Percentiles rank a stretch among this genome's conserved stretches.
These are phyloP conservation scores for Acanthurus tractus DNA, from an alignment of 2,797 vertebrate genomes.

Conservation along the genomic window DNA sequence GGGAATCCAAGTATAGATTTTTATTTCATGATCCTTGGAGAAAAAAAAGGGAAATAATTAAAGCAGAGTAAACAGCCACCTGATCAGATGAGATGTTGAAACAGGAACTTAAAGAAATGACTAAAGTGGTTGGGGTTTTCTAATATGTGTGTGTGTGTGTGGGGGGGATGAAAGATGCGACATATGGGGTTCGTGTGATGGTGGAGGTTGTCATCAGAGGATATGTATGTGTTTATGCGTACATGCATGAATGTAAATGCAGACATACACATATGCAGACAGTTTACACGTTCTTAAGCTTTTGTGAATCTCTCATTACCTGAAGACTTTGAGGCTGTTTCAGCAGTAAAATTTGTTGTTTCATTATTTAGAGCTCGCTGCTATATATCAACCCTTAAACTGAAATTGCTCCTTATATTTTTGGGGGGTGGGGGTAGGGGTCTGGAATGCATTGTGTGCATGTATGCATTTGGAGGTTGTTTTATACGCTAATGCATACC, in stretches of 20 bases:
- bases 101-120: slow-evolving; percentile 32
- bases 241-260: slow-evolving; percentile 40
- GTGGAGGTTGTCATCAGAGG: slow-evolving; percentile 40
- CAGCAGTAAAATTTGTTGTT: slow-evolving; percentile 53
- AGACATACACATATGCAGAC: slow-evolving; percentile 23
- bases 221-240: slow-evolving; percentile 27
- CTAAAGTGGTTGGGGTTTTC: slow-evolving; percentile 27
- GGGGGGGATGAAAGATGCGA: slow-evolving; percentile 29
- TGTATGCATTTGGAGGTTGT: slow-evolving; percentile 35
- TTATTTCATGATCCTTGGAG: slow-evolving; percentile 69
- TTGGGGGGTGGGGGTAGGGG: slow-evolving; percentile 1
- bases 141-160: slow-evolving; percentile 23
- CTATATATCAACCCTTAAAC: slow-evolving; percentile 56
- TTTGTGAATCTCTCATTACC: slow-evolving; percentile 48
- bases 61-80: slow-evolving; percentile 77
- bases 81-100: slow-evolving; percentile 62
- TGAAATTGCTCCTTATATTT: slow-evolving; percentile 41
- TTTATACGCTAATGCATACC: slow-evolving; percentile 51
- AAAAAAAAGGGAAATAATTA: slow-evolving; percentile 71
- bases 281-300: slow-evolving; percentile 16
- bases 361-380: slow-evolving; percentile 40
- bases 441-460: too few relatives aligned
- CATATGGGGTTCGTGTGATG: slow-evolving; percentile 55
- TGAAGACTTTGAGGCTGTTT: slow-evolving; percentile 48
- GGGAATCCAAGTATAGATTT: slow-evolving; percentile 79